phyloP scores from a whole-genome alignment of 2,888 invertebrate genomes.

The Lycaena phlaeas region DNA sequence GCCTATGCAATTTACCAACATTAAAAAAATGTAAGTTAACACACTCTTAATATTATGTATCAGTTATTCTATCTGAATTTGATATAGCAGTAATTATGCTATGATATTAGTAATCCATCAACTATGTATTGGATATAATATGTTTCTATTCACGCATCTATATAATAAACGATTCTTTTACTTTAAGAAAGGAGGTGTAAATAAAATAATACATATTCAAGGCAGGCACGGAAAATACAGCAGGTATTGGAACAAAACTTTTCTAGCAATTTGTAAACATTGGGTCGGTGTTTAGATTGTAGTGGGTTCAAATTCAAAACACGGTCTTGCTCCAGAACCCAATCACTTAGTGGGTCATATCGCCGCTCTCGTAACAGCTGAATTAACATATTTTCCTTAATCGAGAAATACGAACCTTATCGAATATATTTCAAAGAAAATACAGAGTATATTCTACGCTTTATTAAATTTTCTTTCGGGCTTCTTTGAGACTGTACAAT shows the following conservation, averaged over 20 bases:
- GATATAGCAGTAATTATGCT: no score
- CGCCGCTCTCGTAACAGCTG: conserved; percentile 47
- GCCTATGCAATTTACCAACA: no score
- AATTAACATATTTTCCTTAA: conserved; percentile 72
- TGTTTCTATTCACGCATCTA: no score
- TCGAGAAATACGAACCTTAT: conserved; percentile 54
- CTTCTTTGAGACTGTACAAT: no score
- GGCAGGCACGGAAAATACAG: not conserved
- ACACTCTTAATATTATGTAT: no score
- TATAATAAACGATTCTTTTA: no score
- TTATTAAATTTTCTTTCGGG: no score
- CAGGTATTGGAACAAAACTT: conserved; percentile 6
- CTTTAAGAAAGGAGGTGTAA: not conserved
- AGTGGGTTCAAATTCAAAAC: conserved; percentile 56
- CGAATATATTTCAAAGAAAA: conserved; percentile 27
- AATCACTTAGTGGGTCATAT: conserved; percentile 72
- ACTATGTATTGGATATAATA: no score
- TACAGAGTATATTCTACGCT: no score
- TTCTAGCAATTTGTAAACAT: conserved; percentile 60
- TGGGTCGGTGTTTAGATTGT: conserved; percentile 41
- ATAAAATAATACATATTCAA: conserved; percentile 3
- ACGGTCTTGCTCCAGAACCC: conserved; percentile 55
- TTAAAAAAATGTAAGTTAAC: no score
- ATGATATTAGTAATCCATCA: no score
- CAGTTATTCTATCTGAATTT: no score